Base-by-base conservation (phyloP, 92 coral and sea anemone genomes). In the Epizoanthus rinbou region DNA sequence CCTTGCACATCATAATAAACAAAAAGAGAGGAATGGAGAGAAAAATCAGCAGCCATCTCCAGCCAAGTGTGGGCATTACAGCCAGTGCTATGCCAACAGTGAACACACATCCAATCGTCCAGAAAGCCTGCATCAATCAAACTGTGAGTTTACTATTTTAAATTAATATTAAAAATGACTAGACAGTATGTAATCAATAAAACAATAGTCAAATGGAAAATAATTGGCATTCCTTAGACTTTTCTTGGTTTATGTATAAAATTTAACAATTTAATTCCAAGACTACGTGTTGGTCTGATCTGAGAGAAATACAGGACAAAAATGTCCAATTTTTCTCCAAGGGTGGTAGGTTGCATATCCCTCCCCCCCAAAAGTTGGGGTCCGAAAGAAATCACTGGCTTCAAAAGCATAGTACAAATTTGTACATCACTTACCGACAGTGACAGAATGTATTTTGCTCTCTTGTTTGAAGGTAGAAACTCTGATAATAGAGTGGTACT, bases 21-120 rank as follows among this genome's bases (percentile, higher is more conserved):
- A 85, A 1, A 1, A 93, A 75, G 25, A 93, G 85, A 25, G 98
- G 98, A 31, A 93, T 76, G 24, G 93, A 86, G 24, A 93, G 90
- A 74, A 93, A 84, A 53, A 87, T 89, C 81, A 93, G 85, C 45
- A 93, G 84, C 98, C 98, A 93, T 58, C 98, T 88, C 98, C 98
- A 93, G 21, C 98, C 98, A 19, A 93, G 83, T 25, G 95, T 88
- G 17, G 94, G 94, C 98, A 93, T 93, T 39, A 91, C 90, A 33
- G 89, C 95, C 92, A 93, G 87, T 16, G 98, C 98, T 57, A 91
- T 74, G 21, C 81, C 91, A 35, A 91, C 98, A 33, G 98, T 93
- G 37, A 93, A 91, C 28, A 90, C 87, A 7, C 95, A 93, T 67
- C 98, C 98, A 58, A 91, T 73, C 21, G 98, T 89, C 98, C 98